Evolutionary conservation across 2,797 vertebrate species (phyloP), one percentile per base, ranked within the genome.

Genomic region (Sebastes taczanowskii): DNA sequence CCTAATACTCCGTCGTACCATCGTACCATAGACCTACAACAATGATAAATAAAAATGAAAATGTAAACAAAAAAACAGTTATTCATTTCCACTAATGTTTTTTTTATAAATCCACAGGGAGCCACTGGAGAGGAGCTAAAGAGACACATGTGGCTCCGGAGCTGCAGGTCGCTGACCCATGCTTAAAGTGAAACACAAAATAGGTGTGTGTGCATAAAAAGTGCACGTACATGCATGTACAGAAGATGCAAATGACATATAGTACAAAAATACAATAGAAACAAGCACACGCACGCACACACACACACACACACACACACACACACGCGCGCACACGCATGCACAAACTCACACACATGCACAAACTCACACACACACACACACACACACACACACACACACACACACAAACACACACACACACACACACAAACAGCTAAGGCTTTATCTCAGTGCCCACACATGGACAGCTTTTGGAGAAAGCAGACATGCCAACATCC

Each of bases 391-490:
- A 23, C 6, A 22, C 27, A 2, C 27, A 27, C 52, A 61, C 35
- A 22, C 60, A 46, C 8, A n/a, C 59, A 77, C 46, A 68, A 32
- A 66, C 49, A 16, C 71, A 59, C 63, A 76, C 52, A 25, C 42
- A 52, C 53, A 77, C 38, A 82, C 11, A 55, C 59, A 70, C 70
- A 69, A 29, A 81, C 46, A 64, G 46, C 76, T 42, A 84, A 65
- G 56, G 78, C 83, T 94, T 95, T 95, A 95, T 95, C 95, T 95
- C 78, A 53, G 79, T 78, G 80, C 88, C 84, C 90, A 91, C 94
- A 95, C 92, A 93, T 88, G 90, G 90, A 81, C 90, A 92, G 91
- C 82, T 93, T 94, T 90, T 92, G 85, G 87, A 85, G 84, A 73
- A 83, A 65, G 73, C 81, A 91, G 65, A 78, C 74, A 73, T 88